Evolutionary conservation across 2,888 invertebrate species (phyloP).

Genomic region (Sympetrum striolatum): DNA sequence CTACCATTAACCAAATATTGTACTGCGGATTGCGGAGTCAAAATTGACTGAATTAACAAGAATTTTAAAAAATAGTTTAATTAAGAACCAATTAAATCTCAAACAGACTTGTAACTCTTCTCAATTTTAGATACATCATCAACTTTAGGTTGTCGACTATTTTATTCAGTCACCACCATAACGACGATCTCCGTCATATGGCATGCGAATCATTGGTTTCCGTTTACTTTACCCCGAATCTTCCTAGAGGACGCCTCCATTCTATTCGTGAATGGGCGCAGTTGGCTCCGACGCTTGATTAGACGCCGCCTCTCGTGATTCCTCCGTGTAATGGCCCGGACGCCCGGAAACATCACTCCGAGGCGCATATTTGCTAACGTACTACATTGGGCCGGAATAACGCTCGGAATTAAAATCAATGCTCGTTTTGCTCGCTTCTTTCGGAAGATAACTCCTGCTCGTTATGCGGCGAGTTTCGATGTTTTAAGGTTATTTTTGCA

Average conservation of each 20-base stretch:
- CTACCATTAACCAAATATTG: too few relatives aligned
- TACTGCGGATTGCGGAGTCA: too few relatives aligned
- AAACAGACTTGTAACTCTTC: too few relatives aligned
- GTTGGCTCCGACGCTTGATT: not conserved
- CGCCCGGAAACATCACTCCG: not conserved
- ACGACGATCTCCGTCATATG: too few relatives aligned
- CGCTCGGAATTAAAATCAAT: not conserved
- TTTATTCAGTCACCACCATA: not conserved
- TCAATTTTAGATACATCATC: too few relatives aligned
- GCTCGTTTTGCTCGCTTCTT: not conserved
- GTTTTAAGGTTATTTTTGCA: not conserved
- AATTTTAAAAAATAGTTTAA: too few relatives aligned
- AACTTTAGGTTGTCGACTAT: too few relatives aligned
- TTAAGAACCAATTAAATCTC: too few relatives aligned
- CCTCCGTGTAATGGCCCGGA: not conserved
- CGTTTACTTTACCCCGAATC: not conserved
- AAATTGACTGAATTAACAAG: too few relatives aligned
- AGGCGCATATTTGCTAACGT: not conserved
- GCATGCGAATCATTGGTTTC: not conserved
- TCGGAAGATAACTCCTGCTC: not conserved
- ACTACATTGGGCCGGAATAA: not conserved
- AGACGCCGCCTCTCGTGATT: conserved; percentile 1
- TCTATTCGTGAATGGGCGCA: not conserved
- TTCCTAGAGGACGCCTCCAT: not conserved
- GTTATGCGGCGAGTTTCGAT: not conserved